phyloP scores from a whole-genome alignment of 1,140 invertebrate genomes.

The Caenorhabditis briggsae region DNA sequence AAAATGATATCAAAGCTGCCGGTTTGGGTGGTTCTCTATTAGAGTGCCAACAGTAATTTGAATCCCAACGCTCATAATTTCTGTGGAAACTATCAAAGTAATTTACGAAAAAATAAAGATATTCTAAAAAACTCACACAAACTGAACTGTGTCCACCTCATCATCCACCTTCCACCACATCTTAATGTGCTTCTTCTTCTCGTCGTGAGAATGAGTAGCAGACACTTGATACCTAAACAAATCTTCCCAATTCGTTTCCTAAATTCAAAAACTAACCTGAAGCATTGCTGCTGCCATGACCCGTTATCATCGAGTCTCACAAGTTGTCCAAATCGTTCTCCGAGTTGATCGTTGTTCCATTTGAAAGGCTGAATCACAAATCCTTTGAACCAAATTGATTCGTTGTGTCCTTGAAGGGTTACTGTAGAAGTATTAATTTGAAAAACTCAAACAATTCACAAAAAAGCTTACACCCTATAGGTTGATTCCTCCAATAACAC shows the following conservation, averaged over 20 bases:
- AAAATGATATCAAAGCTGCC: too few species aligned
- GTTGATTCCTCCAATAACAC: conserved; percentile 76
- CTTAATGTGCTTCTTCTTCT: conserved; percentile 71
- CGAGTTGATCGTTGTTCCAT: conserved; percentile 69
- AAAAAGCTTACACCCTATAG: conserved; percentile 70
- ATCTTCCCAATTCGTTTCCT: not conserved
- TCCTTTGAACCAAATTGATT: conserved; percentile 76
- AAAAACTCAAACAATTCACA: not conserved
- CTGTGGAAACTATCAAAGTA: too few species aligned
- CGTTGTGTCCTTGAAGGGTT: conserved; percentile 67
- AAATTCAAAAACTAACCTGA: conserved; percentile 53
- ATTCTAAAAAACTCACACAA: conserved; percentile 72
- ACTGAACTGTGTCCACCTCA: conserved; percentile 69
- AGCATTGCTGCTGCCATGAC: conserved; percentile 73
- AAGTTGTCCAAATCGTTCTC: conserved; percentile 74
- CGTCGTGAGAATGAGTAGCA: conserved; percentile 76
- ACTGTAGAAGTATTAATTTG: conserved; percentile 38
- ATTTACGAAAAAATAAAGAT: not conserved
- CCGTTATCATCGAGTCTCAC: conserved; percentile 76
- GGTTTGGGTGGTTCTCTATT: too few species aligned
- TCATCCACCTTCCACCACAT: conserved; percentile 76
- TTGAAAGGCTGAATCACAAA: conserved; percentile 76
- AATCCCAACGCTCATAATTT: too few species aligned
- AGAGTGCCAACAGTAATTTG: too few species aligned
- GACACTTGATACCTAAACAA: conserved; percentile 73